A percentile compares a stretch with the other conserved stretches of the same genome.
These are phyloP conservation scores for Lucilia sericata DNA, from an alignment of 1,140 invertebrate genomes.

Conservation along the genomic window DNA sequence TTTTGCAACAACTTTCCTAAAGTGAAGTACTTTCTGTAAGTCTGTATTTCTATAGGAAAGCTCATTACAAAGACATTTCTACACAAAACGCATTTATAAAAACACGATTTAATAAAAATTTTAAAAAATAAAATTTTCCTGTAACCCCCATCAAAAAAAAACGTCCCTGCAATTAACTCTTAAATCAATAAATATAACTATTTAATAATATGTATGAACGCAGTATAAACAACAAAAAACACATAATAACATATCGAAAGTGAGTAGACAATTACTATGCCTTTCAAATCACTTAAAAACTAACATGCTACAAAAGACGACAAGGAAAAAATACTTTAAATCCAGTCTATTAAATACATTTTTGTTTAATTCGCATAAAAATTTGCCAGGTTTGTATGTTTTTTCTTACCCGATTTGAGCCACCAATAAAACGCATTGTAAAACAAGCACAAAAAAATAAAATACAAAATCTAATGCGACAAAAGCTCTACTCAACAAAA, in stretches of 20 bases:
- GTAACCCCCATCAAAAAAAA: no score
- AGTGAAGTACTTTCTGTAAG: no score
- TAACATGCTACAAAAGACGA: neutral
- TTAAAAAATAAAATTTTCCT: no score
- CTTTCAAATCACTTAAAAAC: conserved; percentile 9
- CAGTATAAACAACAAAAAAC: neutral
- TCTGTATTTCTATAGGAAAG: no score
- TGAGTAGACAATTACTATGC: neutral
- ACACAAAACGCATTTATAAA: no score
- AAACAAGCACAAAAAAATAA: neutral
- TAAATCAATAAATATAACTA: no score
- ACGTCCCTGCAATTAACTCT: no score
- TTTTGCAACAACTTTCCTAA: no score
- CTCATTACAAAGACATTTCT: no score
- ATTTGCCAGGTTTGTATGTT: neutral
- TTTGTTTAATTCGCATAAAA: neutral
- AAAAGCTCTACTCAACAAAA: neutral
- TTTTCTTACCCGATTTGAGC: no score
- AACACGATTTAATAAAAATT: no score
- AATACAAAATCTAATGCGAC: neutral
- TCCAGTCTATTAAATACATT: conserved; percentile 18
- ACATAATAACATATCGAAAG: conserved; percentile 10
- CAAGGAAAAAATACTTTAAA: neutral
- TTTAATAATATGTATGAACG: no score
- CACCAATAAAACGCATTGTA: neutral